Evolutionary conservation across 2,888 invertebrate genomes (phyloP), one percentile per base, ranked within the genome.

Genomic region (Rhogogaster chlorosoma): DNA sequence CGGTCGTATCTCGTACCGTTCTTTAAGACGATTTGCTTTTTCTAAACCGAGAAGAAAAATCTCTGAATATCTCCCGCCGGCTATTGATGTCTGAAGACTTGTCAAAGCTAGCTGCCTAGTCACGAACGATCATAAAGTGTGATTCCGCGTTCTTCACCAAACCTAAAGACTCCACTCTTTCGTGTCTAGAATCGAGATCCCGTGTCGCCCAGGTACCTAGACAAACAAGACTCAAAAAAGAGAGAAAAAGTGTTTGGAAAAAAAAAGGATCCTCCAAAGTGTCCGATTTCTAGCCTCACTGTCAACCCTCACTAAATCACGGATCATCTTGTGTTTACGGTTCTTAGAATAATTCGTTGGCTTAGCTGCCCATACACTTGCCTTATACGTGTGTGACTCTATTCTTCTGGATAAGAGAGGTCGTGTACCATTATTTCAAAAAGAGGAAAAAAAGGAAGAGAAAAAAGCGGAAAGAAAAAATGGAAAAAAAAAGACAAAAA

Each of bases 1-100:
- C 78, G 78, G 78, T 78, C 12, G 45, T 36, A 53, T 53, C 32
- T 78, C 78, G 57, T 78, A 18, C 78, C 53, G 78, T 78, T 53
- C 53, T 78, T 78, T 22, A 38, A 77, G 18, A 45, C 71, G 29
- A 18, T 75, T 75, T 75, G 22, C 45, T 45, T 75, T 45, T 26
- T 75, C 42, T 45, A 42, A 18, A 75, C 10, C 45, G 15, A 75
- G 45, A 45, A 45, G 10, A 26, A n/a, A 45, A 45, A 45, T 45
- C 26, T 75, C 42, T 22, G 10, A 22, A 71, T 32, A 71, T 38
- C n/a, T 38, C 1, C 22, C 15, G 42, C 10, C n/a, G 38, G 18
- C 42, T 71, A 15, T n/a, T 18, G 42, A 38, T n/a, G 53, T 53
- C 53, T 1, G 10, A 53, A 71, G 70, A 6, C 26, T 75, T 15